Evolutionary conservation across 2,888 invertebrate genomes (phyloP).

Genomic region (Rambutsinella grinnellia): DNA sequence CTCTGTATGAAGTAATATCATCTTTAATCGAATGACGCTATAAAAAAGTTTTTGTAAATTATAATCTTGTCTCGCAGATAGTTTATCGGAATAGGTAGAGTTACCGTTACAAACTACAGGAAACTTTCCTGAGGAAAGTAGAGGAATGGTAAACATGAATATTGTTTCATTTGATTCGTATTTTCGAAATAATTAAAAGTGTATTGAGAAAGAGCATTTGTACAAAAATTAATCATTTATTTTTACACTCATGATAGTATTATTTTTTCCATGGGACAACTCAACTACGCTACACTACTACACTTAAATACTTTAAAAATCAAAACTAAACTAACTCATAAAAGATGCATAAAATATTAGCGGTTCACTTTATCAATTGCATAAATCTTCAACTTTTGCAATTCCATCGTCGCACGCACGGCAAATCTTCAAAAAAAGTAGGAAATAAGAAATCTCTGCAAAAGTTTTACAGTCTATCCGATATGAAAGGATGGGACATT

Average conservation of each 20-base stretch:
- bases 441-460: background rate
- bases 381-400: background rate
- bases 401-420: too few relatives aligned
- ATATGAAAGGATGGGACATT: slow-evolving; percentile 93
- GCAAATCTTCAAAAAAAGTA: too few relatives aligned
- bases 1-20: too few relatives aligned
- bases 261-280: background rate
- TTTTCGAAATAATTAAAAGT: background rate
- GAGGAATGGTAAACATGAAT: background rate
- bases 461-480: slow-evolving; percentile 79
- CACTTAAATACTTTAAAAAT: background rate
- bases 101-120: background rate
- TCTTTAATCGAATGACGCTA: too few relatives aligned
- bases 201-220: too few relatives aligned
- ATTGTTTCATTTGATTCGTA: too few relatives aligned
- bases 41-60: slow-evolving; percentile 11
- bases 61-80: slow-evolving; percentile 67
- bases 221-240: background rate
- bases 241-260: background rate
- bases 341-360: too few relatives aligned
- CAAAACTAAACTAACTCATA: background rate
- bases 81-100: background rate
- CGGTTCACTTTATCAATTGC: too few relatives aligned
- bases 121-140: background rate
- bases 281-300: too few relatives aligned